Evolutionary conservation across 2,113 vertebrate genomes (phyloP).

Genomic region (Seriola dumerili): DNA sequence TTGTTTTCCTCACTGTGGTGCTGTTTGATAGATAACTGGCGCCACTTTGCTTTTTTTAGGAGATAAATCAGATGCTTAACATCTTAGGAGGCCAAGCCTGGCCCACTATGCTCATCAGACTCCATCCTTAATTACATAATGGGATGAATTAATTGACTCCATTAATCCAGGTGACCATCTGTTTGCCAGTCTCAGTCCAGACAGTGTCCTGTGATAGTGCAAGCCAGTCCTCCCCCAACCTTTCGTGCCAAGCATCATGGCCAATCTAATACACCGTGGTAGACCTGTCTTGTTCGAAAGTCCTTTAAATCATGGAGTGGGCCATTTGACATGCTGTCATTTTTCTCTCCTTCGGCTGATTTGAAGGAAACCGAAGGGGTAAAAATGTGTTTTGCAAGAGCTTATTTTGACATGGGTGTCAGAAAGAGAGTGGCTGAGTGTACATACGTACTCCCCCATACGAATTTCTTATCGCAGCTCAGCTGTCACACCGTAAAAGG

Average conservation of each 20-base stretch:
- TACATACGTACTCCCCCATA: slow-evolving; percentile 51
- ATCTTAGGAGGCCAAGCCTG: slow-evolving; percentile 57
- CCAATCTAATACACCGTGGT: slow-evolving; percentile 38
- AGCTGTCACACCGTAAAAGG: slow-evolving; percentile 78
- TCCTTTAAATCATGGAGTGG: slow-evolving; percentile 37
- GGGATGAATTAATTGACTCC: slow-evolving; percentile 79
- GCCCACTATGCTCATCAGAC: slow-evolving; percentile 53
- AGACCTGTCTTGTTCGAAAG: slow-evolving; percentile 33
- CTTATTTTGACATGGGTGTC: slow-evolving; percentile 71
- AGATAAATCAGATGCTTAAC: slow-evolving; percentile 66
- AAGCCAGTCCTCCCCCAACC: slow-evolving; percentile 53
- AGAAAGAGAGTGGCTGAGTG: slow-evolving; percentile 57
- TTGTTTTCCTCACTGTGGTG: slow-evolving; percentile 23
- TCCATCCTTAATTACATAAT: slow-evolving; percentile 80
- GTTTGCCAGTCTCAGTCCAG: slow-evolving; percentile 67
- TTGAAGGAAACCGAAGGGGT: slow-evolving; percentile 41
- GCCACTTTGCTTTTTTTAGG: slow-evolving; percentile 42
- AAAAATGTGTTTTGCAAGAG: slow-evolving; percentile 48
- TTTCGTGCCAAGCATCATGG: slow-evolving; percentile 48
- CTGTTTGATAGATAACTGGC: slow-evolving; percentile 49
- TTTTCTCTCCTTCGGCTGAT: slow-evolving; percentile 32
- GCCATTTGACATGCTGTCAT: slow-evolving; percentile 41
- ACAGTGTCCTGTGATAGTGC: slow-evolving; percentile 55
- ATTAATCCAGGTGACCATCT: slow-evolving; percentile 85
- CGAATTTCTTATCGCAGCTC: slow-evolving; percentile 54